Evolutionary conservation across 2,797 vertebrate genomes (phyloP), one percentile per base, ranked within the genome.

Genomic region (Spheniscus humboldti): DNA sequence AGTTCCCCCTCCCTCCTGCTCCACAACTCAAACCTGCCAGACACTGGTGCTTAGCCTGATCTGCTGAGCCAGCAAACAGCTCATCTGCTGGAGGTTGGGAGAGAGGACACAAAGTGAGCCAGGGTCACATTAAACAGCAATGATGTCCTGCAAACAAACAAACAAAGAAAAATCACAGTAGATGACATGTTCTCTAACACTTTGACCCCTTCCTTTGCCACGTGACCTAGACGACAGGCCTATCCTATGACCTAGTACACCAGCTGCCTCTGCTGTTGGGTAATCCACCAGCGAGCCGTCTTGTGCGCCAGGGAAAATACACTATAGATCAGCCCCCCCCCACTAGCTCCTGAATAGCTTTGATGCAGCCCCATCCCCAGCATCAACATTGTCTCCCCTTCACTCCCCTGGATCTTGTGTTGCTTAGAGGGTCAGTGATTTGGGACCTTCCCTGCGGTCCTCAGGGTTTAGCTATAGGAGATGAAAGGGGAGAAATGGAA

Each of bases 151-250:
- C 67, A 91, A 89, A 93, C 68, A 72, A 48, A 41, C 41, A 41
- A 41, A 41, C 41, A 41, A 41, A 41, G 14, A 85, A 20, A 75
- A 50, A n/a, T 77, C 59, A 18, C n/a, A 7, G 89, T 4, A 60
- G 75, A 50, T 2, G 3, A 53, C 50, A 55, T 13, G 15, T 43
- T 37, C 57, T 81, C 52, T 77, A 84, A 94, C 45, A 80, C 91
- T 96, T 96, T 95, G 96, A n/a, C 91, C 91, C 60, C 66, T 74
- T 85, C 78, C 89, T 91, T 78, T 50, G 57, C 89, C 88, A 68
- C 45, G 19, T 94, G 91, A 90, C 57, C 87, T 56, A 71, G 39
- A 35, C 35, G 86, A 56, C 47, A 39, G 79, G 41, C 89, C 72
- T 60, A 30, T 90, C 68, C 89, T 43, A 3, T 94, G 81, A 94